These are phyloP conservation scores for Magallana gigas DNA, from an alignment of 1,140 invertebrate genomes.

Conservation along the genomic window DNA sequence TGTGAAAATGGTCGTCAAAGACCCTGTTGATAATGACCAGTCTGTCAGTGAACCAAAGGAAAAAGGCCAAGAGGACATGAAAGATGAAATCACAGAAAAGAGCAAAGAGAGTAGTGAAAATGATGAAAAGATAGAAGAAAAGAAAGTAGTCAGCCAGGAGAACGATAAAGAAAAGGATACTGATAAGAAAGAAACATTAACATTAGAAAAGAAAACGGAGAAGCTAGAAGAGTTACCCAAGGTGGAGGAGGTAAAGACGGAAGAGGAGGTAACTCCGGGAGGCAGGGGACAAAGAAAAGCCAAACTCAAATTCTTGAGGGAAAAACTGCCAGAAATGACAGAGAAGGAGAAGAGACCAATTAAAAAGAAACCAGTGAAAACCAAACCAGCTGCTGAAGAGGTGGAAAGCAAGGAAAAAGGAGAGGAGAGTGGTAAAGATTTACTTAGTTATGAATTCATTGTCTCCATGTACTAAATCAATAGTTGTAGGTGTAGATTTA, in stretches of 20 bases:
- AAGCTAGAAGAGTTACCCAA: not conserved
- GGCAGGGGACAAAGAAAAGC: not conserved
- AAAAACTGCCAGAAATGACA: constrained; percentile 6
- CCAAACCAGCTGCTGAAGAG: constrained; percentile 19
- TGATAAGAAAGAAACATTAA: not conserved
- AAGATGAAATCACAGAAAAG: constrained; percentile 25
- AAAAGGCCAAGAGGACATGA: not conserved
- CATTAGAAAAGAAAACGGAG: not conserved
- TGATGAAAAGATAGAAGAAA: constrained; percentile 37
- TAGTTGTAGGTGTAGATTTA: no score
- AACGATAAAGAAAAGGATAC: constrained; percentile 24
- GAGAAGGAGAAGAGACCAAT: constrained; percentile 48
- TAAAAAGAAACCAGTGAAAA: constrained; percentile 43
- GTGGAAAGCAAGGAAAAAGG: constrained; percentile 47
- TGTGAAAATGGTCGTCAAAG: not conserved
- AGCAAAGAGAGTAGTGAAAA: constrained; percentile 37
- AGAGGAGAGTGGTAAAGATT: constrained; percentile 33
- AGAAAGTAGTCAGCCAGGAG: constrained; percentile 47
- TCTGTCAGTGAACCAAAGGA: not conserved
- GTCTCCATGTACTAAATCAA: not conserved
- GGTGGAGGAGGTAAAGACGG: not conserved
- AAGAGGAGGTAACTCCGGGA: not conserved
- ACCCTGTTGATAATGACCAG: not conserved
- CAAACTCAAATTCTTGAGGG: constrained; percentile 5
- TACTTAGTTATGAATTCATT: not conserved